phyloP scores from a whole-genome alignment of 2,113 vertebrate genomes.

The Rhinopithecus roxellana region DNA sequence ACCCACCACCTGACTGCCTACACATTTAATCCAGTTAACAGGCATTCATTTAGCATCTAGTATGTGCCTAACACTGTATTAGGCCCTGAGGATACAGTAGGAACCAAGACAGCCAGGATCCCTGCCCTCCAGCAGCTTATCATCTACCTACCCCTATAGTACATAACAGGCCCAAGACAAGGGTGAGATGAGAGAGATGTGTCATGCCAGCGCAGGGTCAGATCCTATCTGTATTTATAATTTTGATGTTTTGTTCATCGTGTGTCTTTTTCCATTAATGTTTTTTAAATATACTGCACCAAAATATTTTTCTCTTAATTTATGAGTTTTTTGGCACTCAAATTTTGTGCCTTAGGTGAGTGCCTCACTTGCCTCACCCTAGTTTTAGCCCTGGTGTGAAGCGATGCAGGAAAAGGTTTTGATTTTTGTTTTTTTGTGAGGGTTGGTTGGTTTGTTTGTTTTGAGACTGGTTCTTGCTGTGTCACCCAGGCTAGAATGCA shows the following conservation, averaged over 20 bases:
- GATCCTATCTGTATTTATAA: neutral
- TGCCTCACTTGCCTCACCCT: neutral
- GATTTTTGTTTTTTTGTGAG: too few species aligned
- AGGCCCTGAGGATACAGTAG: neutral
- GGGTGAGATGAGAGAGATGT: neutral
- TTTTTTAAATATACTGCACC: neutral
- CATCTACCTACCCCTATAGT: neutral
- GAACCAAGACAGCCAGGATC: neutral
- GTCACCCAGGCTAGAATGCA: too few species aligned
- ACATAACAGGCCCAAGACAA: neutral
- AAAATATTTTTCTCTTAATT: neutral
- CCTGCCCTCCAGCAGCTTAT: neutral
- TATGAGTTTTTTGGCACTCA: neutral
- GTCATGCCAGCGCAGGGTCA: neutral
- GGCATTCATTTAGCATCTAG: neutral
- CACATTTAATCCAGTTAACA: neutral
- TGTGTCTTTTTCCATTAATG: neutral
- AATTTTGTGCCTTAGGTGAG: neutral
- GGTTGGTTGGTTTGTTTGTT: too few species aligned
- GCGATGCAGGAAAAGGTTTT: neutral
- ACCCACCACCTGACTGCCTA: neutral
- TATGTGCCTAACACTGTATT: neutral
- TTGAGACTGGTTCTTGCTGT: too few species aligned
- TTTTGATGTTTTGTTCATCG: neutral
- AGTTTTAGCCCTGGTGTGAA: neutral